A percentile compares a stretch with the other conserved stretches of the same genome.
These are phyloP conservation scores for Ploceus nigricollis DNA, from an alignment of 2,113 vertebrate genomes.

Conservation along the genomic window DNA sequence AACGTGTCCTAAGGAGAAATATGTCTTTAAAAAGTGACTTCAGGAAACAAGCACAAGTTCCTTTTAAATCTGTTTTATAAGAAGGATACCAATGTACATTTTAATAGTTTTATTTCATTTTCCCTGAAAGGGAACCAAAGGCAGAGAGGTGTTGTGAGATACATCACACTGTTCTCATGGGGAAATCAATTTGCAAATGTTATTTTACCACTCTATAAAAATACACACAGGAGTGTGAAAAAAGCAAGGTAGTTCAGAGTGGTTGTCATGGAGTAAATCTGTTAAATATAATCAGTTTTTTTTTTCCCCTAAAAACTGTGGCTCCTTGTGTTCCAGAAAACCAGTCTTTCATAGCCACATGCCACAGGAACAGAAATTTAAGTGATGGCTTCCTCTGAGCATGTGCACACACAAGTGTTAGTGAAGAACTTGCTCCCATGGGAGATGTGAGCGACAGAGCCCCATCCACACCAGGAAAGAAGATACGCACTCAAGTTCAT, in stretches of 20 bases:
- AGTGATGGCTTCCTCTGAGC: slow-evolving; percentile 45
- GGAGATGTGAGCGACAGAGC: background rate
- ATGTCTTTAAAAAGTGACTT: background rate
- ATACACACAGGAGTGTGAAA: slow-evolving; percentile 64
- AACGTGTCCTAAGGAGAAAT: background rate
- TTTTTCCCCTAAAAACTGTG: slow-evolving; percentile 9
- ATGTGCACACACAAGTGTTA: slow-evolving; percentile 27
- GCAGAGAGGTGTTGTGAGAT: slow-evolving; percentile 67
- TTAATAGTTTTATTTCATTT: slow-evolving; percentile 39
- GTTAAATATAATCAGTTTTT: slow-evolving; percentile 53
- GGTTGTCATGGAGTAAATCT: slow-evolving; percentile 15
- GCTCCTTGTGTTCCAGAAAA: slow-evolving; percentile 12
- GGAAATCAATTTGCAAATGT: slow-evolving; percentile 60
- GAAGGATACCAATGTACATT: slow-evolving; percentile 21
- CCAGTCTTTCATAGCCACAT: slow-evolving; percentile 31
- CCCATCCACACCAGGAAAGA: background rate
- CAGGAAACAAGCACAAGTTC: background rate
- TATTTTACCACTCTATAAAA: slow-evolving; percentile 76
- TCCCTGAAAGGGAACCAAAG: slow-evolving; percentile 50
- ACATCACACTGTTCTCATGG: slow-evolving; percentile 44
- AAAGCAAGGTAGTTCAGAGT: slow-evolving; percentile 43
- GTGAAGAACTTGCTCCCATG: slow-evolving; percentile 7
- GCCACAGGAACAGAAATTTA: slow-evolving; percentile 39
- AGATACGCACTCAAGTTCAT: background rate
- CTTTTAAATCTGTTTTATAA: slow-evolving; percentile 24